Evolutionary conservation across 1,140 invertebrate genomes (phyloP).

Genomic region (Lucilia sericata): DNA sequence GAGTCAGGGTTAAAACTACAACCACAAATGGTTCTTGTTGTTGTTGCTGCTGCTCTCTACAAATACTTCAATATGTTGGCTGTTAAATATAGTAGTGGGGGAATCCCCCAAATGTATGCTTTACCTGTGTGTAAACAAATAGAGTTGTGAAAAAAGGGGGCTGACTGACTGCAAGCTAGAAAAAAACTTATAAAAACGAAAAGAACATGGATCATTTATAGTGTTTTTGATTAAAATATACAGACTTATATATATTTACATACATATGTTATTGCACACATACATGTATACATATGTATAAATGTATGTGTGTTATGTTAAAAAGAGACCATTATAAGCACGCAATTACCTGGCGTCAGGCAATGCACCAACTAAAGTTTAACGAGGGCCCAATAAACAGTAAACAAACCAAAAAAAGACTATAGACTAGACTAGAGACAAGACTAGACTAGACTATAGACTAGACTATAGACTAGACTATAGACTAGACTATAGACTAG

Average conservation of each 20-base stretch:
- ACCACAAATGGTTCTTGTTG: neutral
- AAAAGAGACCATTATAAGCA: neutral
- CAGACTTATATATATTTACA: no score
- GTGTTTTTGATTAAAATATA: constrained; percentile 24
- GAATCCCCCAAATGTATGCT: neutral
- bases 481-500: no score
- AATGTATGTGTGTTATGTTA: neutral
- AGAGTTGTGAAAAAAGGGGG: neutral
- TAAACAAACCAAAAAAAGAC: no score
- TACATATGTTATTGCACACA: neutral
- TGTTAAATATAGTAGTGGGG: no score
- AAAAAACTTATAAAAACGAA: neutral
- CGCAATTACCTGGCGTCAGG: constrained; percentile 13
- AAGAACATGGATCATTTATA: constrained; percentile 7
- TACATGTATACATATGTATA: neutral
- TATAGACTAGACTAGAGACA: no score
- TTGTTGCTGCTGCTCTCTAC: neutral
- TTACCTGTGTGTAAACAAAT: neutral
- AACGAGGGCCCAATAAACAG: no score
- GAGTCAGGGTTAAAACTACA: constrained; percentile 28
- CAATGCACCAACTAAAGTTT: no score
- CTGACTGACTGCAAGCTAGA: neutral
- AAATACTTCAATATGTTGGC: neutral
- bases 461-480: no score
- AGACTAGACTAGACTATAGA: no score